Base-by-base conservation (phyloP, 2,888 invertebrate genomes). In the Nomada ferruginata region DNA sequence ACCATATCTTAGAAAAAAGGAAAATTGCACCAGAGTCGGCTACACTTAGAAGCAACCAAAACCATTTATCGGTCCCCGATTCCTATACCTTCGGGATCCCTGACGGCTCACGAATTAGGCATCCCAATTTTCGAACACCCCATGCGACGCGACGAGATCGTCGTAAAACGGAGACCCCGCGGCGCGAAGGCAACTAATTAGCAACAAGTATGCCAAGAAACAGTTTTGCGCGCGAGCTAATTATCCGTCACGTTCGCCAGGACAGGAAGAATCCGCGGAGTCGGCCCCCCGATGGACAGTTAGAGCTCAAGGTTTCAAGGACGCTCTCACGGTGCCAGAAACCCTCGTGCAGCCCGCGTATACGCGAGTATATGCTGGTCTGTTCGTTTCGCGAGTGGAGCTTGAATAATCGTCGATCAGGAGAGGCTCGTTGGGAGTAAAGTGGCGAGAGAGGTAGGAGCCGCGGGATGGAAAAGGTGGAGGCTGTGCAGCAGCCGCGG, bases 261-360 rank as follows among this genome's bases (percentile, higher is more conserved):
- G 23, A 26, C 70, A 20, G 20, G 11, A 52, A 44, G 79, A 80
- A 82, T 79, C 65, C 80, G 23, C 55, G 64, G 11, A 59, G 68
- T 29, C 57, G 61, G 4, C 44, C 15, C 15, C 36, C 47, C 47
- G 20, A 26, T n/a, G 65, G 61, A 23, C 68, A 50, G 63, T 82
- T 68, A 53, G 71, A 65, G 63, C 60, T 53, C 44, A 72, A 61
- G 69, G 55, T 47, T 44, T 76, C 79, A 84, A 86, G 87, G 85
- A 77, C 84, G 76, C 72, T 87, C 87, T 82, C 85, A 87, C 87
- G 84, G 85, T 80, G 78, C 80, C 84, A 79, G 76, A 79, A 85
- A 78, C 36, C 50, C 65, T 9, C 65, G 59, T 60, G 70, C 70
- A 29, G 69, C 9, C 20, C 23, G 66, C 53, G 52, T 0, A 52